Base-by-base conservation (phyloP, 2,888 invertebrate species). In the Mythimna impura region DNA sequence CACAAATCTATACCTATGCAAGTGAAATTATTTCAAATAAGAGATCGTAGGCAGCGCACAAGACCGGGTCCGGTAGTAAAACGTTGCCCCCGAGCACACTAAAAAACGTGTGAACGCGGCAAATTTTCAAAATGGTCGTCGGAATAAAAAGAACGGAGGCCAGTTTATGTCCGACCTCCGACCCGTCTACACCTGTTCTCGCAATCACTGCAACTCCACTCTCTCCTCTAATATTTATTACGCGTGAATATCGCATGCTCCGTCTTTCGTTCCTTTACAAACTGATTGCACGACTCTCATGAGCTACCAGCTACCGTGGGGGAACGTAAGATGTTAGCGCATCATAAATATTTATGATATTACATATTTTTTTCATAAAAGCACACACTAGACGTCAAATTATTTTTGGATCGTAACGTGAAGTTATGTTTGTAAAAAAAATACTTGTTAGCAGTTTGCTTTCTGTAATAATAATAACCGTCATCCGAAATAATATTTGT, bases 151-250 rank as follows among this genome's bases (percentile, higher is more conserved):
- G 86, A 61, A 40, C 83, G 84, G 85, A 81, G 85, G 86, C 85
- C 85, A 88, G 87, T 90, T 90, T 88, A 88, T 86, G 87, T 86
- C 83, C 84, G 81, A 86, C 81, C 81, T 75, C 82, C 83, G 87
- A 86, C 92, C 81, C 86, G 87, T 88, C 92, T 90, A 92, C 95
- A 95, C 95, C 94, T 94, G 94, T 88, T 89, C 88, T 88, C 91
- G 92, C 94, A 95, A 95, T 95, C 95, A 94, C 94, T 94, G 95
- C 94, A 94, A 89, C 95, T 96, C 91, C 89, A 67, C 79, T 82
- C 72, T 61, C 79, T 80, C 67, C 83, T 96, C 91, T 96, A 96
- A 96, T 96, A 96, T 96, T 96, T 95, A 96, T 96, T 94, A 91
- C 94, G 89, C 90, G 94, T 96, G 95, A 96, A 96, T 96, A 95